Evolutionary conservation across 1,140 invertebrate genomes (phyloP).

Genomic region (Drosophila parvula): DNA sequence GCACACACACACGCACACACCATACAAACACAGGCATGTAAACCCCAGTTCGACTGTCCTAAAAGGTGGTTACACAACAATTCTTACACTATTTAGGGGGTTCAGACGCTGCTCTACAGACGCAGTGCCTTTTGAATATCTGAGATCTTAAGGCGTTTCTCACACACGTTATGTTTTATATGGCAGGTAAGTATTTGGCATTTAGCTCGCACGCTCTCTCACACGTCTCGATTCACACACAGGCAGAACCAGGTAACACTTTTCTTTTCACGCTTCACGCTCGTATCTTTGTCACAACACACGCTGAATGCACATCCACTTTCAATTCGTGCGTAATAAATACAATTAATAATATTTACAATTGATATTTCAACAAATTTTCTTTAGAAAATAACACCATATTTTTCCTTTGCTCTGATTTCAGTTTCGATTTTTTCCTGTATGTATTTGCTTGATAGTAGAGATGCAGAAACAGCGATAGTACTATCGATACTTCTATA

Average conservation of each 20-base stretch:
- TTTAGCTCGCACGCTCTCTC: conserved; percentile 67
- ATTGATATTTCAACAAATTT: conserved; percentile 67
- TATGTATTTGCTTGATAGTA: conserved; percentile 31
- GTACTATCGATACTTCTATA: too few species aligned
- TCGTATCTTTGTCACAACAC: conserved; percentile 70
- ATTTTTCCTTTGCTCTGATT: conserved; percentile 30
- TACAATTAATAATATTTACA: conserved; percentile 78
- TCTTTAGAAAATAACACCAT: conserved; percentile 58
- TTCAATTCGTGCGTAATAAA: conserved; percentile 74
- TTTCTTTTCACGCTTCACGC: conserved; percentile 70
- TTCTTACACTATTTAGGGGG: conserved; percentile 76
- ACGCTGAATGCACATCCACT: conserved; percentile 73
- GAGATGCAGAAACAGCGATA: too few species aligned
- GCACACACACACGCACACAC: conserved; percentile 31
- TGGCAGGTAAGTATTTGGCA: conserved; percentile 56
- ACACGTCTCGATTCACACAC: conserved; percentile 76
- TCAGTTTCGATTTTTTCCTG: conserved; percentile 34
- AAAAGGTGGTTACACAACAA: conserved; percentile 74
- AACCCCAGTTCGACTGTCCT: conserved; percentile 41
- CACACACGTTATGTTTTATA: conserved; percentile 71
- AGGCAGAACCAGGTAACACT: conserved; percentile 72
- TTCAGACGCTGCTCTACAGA: conserved; percentile 65
- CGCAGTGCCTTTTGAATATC: conserved; percentile 65
- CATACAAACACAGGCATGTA: conserved; percentile 1
- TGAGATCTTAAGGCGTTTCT: conserved; percentile 59